These are phyloP conservation scores for Rhinophrynus dorsalis DNA, from an alignment of 2,797 vertebrate genomes.

Conservation along the genomic window DNA sequence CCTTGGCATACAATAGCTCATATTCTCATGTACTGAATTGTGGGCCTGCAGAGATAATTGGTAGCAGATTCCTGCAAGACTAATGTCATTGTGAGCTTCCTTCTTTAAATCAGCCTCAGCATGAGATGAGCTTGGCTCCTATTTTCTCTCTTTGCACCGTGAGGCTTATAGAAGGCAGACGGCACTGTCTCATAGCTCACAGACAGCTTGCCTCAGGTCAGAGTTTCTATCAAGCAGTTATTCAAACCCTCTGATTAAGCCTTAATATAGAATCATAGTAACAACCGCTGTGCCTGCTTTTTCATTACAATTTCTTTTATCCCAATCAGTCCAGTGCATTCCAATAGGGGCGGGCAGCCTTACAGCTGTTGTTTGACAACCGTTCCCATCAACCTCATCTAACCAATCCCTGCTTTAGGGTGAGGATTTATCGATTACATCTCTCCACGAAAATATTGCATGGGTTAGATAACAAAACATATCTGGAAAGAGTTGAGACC, in stretches of 20 bases:
- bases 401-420: too few relatives aligned
- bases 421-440: too few relatives aligned
- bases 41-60: constrained; percentile 24
- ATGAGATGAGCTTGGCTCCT: not conserved
- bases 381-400: too few relatives aligned
- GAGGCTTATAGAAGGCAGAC: not conserved
- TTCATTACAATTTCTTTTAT: not conserved
- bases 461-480: too few relatives aligned
- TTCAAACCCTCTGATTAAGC: constrained; percentile 26
- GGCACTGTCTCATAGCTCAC: not conserved
- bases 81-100: constrained; percentile 14
- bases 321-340: too few relatives aligned
- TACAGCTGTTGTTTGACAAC: too few relatives aligned
- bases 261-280: not conserved
- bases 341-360: too few relatives aligned
- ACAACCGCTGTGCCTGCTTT: not conserved
- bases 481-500: too few relatives aligned
- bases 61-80: constrained; percentile 9
- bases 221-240: constrained; percentile 3
- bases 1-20: not conserved
- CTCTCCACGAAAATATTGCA: too few relatives aligned
- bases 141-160: not conserved
- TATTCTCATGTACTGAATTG: not conserved
- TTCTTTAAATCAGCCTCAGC: not conserved
- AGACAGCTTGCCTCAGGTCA: constrained; percentile 4